Percentiles rank a stretch among this genome's conserved stretches.
phyloP scores from a whole-genome alignment of 2,888 invertebrate species.

The Rhorus exstirpatorius region DNA sequence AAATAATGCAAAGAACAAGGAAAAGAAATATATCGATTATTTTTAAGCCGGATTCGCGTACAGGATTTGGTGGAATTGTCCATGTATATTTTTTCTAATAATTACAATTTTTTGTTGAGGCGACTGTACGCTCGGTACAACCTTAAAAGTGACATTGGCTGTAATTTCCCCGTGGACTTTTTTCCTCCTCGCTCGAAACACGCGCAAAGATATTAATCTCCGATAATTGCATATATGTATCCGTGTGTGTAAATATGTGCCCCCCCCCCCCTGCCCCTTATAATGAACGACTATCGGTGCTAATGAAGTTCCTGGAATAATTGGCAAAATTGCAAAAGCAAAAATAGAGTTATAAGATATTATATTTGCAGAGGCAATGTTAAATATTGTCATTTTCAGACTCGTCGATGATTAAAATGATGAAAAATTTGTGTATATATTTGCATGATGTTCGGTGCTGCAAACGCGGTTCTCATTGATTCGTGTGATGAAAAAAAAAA shows the following conservation, averaged over 20 bases:
- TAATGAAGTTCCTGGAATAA: conserved; percentile 39
- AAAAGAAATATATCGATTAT: no score
- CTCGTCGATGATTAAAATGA: neutral
- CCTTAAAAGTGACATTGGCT: neutral
- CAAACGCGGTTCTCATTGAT: conserved; percentile 8
- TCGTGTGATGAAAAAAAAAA: neutral
- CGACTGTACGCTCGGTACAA: neutral
- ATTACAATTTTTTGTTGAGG: no score
- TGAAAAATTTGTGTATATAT: no score
- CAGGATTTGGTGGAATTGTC: no score
- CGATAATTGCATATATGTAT: neutral
- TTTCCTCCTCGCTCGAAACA: neutral
- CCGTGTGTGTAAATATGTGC: neutral
- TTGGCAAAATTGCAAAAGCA: conserved; percentile 13
- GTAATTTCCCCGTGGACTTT: conserved; percentile 18
- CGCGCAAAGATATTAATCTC: neutral
- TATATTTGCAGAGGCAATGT: conserved; percentile 11
- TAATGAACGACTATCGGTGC: conserved; percentile 9
- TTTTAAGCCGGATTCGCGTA: no score
- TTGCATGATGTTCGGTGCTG: conserved; percentile 2
- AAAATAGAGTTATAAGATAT: neutral
- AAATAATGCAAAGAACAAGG: no score
- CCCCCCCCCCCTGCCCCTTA: neutral
- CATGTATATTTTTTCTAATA: no score
- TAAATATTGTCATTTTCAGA: conserved; percentile 2